Evolutionary conservation across 1,140 invertebrate genomes (phyloP), one percentile per base, ranked within the genome.

Genomic region (Eurosta solidaginis): DNA sequence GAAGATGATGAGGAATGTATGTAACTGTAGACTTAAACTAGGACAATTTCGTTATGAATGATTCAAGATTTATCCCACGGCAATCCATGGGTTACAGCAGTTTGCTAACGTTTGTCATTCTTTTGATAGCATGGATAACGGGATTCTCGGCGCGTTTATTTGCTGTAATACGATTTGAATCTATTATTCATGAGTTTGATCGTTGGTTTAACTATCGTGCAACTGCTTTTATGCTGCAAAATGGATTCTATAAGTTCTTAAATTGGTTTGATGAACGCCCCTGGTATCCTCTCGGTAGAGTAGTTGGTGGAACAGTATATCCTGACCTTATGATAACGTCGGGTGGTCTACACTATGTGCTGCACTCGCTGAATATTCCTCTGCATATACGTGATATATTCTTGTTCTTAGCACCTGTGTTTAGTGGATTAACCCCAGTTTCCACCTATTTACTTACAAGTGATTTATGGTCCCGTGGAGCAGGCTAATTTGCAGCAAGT

Each of bases 191-290:
- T 89, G 98, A 99, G 89, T 99, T 99, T 88, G 98, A 99, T 91
- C 98, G 98, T 88, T 99, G 98, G 97, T 99, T 99, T 88, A 99
- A 99, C 89, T 99, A 99, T 88, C 92, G 98, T 86, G 93, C 98
- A 0, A 99, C 98, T 5, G 97, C 97, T 4, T 98, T 99, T 87
- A 99, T 99, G 98, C 98, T 99, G 6, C 92, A 99, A 88, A 96
- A 99, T 95, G 98, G 97, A 50, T 99, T 98, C 89, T 99, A 99
- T 89, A 98, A 99, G 88, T 99, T 99, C 89, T 90, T 99, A 17
- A 99, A 99, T 90, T 99, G 98, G 98, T 99, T 99, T 88, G 98
- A 99, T 88, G 98, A 99, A 83, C 90, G 97, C 83, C 98, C 98
- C 45, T 99, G 98, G 98, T 99, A 99, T 89, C 98, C 98, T 2